Conservation (phyloP, 2,888 invertebrate species). For the Mamestra brassicae region DNA sequence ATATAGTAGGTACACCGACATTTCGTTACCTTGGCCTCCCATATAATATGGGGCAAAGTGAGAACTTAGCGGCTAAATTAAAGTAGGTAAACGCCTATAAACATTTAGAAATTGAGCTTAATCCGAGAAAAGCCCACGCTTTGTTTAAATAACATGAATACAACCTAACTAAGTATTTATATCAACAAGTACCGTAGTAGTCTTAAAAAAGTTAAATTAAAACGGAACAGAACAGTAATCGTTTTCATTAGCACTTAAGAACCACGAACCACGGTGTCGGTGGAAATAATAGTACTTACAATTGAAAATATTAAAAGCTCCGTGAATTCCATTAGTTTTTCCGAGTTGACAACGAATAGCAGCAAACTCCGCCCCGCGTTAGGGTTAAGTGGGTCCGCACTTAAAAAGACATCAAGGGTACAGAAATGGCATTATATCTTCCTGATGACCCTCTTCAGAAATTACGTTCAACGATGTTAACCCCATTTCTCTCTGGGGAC, state of each 20-base stretch:
- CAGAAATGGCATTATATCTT: constrained; percentile 90
- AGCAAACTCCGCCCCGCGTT: constrained; percentile 78
- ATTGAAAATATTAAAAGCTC: constrained; percentile 64
- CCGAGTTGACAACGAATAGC: constrained; percentile 77
- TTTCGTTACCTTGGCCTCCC: not conserved
- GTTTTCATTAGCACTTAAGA: constrained; percentile 18
- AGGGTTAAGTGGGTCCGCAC: constrained; percentile 89
- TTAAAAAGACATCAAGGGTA: constrained; percentile 90
- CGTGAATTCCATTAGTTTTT: constrained; percentile 75
- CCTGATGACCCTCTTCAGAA: constrained; percentile 88
- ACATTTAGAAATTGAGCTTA: not conserved
- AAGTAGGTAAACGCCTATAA: not conserved
- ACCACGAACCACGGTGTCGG: constrained; percentile 15
- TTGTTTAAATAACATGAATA: not conserved
- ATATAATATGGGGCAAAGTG: not conserved
- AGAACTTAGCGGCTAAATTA: not conserved
- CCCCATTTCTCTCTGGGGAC: constrained; percentile 78
- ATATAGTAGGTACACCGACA: not conserved
- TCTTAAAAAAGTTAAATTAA: too few relatives aligned
- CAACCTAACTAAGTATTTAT: too few relatives aligned
- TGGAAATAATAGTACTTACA: constrained; percentile 39
- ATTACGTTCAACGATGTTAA: constrained; percentile 85
- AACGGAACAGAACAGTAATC: constrained; percentile 16
- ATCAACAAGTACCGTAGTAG: too few relatives aligned
- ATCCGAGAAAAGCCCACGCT: not conserved